Conservation (phyloP, 1,140 invertebrate genomes). For the Aphaenogaster ashmeadi region DNA sequence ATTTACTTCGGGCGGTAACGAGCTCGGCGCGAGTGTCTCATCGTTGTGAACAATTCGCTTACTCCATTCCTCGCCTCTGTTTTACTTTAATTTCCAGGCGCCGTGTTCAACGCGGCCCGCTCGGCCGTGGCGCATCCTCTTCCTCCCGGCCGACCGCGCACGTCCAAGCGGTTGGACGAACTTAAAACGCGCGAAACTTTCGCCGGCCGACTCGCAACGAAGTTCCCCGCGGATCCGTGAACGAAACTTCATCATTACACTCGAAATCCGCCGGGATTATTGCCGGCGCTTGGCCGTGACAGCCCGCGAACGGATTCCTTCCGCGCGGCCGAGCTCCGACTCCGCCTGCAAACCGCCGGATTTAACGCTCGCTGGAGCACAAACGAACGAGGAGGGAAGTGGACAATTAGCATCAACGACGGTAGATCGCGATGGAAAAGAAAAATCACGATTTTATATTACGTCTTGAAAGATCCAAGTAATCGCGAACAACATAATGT, state of each 20-base stretch:
- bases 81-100: slow-evolving; percentile 55
- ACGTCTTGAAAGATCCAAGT: background rate
- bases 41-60: slow-evolving; percentile 54
- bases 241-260: slow-evolving; percentile 65
- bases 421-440: background rate
- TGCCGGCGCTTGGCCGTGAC: slow-evolving; percentile 51
- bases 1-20: slow-evolving; percentile 30
- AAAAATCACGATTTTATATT: slow-evolving; percentile 15
- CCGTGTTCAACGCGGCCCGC: background rate
- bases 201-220: slow-evolving; percentile 13
- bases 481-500: background rate
- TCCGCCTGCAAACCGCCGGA: slow-evolving; percentile 32
- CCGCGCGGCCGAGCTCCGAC: slow-evolving; percentile 17
- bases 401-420: slow-evolving; percentile 47
- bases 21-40: slow-evolving; percentile 19
- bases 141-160: slow-evolving; percentile 27
- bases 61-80: background rate
- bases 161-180: slow-evolving; percentile 43
- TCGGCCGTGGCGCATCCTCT: slow-evolving; percentile 8
- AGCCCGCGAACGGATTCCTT: slow-evolving; percentile 58
- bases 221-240: slow-evolving; percentile 51
- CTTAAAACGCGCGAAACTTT: slow-evolving; percentile 52
- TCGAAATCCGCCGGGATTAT: slow-evolving; percentile 55
- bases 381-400: slow-evolving; percentile 24
- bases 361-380: slow-evolving; percentile 35